These are phyloP conservation scores for Ceratosolen solmsi DNA, from an alignment of 1,140 invertebrate species.

Conservation along the genomic window DNA sequence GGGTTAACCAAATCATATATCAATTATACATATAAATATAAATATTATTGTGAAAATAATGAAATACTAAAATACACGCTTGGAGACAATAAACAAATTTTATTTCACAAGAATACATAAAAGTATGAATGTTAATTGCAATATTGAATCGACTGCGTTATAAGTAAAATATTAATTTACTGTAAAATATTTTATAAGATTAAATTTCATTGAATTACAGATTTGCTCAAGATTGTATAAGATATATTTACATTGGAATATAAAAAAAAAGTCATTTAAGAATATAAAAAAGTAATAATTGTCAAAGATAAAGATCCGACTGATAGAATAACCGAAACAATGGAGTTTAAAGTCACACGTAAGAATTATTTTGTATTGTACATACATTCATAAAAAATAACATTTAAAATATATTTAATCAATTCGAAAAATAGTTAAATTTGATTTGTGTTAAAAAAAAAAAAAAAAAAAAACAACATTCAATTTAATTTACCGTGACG, in stretches of 20 bases:
- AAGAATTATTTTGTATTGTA: neutral
- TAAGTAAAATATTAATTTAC: neutral
- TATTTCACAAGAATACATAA: neutral
- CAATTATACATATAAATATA: no score
- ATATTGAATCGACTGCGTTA: neutral
- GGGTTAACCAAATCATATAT: no score
- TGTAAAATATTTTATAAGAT: neutral
- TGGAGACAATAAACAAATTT: neutral
- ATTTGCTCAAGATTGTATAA: neutral
- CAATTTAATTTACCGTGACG: neutral
- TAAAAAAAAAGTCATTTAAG: neutral
- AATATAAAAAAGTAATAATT: neutral
- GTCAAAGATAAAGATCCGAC: neutral
- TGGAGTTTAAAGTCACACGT: neutral
- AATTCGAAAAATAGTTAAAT: neutral
- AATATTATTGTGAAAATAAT: no score
- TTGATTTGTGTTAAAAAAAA: neutral
- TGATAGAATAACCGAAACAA: neutral
- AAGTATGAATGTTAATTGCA: neutral
- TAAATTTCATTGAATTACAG: neutral
- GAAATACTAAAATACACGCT: neutral
- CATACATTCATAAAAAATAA: slow-evolving; percentile 1
- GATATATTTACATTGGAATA: neutral
- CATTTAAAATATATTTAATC: neutral
- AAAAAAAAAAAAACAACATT: no score